A percentile compares a stretch with the other conserved stretches of the same genome.
phyloP scores from a whole-genome alignment of 2,113 vertebrate genomes.

The Xiphophorus maculatus region DNA sequence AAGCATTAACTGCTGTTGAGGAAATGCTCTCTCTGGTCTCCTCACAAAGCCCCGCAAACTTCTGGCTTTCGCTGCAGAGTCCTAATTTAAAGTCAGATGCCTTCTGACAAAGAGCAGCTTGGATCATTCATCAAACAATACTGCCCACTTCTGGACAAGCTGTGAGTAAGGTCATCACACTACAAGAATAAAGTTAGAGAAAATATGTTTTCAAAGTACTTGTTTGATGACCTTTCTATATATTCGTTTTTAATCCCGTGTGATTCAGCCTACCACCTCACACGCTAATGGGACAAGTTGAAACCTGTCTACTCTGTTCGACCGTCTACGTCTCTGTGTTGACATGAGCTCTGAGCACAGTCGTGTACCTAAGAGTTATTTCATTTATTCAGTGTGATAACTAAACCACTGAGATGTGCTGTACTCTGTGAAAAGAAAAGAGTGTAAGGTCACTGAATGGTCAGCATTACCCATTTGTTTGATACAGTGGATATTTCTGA shows the following conservation, averaged over 20 bases:
- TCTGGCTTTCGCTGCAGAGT: neutral
- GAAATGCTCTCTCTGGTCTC: neutral
- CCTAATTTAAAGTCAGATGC: neutral
- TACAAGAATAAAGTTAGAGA: neutral
- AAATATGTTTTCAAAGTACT: neutral
- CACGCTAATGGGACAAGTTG: neutral
- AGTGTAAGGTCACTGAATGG: no score
- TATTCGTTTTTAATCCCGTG: no score
- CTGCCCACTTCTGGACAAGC: slow-evolving; percentile 51
- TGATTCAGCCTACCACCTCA: neutral
- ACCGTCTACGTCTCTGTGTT: neutral
- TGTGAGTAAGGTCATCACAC: neutral
- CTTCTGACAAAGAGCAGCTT: neutral
- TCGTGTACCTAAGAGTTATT: neutral
- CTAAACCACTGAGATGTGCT: no score
- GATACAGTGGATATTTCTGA: no score
- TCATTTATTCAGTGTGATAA: neutral
- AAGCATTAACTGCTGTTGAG: neutral
- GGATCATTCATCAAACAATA: neutral
- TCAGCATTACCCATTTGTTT: no score
- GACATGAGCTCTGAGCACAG: neutral
- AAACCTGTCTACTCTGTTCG: neutral
- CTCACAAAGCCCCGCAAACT: neutral
- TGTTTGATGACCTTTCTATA: no score
- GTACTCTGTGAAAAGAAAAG: no score